A percentile compares a stretch with the other conserved stretches of the same genome.
These are phyloP conservation scores for Meandrina meandrites DNA, from an alignment of 92 coral and sea anemone genomes.

Conservation along the genomic window DNA sequence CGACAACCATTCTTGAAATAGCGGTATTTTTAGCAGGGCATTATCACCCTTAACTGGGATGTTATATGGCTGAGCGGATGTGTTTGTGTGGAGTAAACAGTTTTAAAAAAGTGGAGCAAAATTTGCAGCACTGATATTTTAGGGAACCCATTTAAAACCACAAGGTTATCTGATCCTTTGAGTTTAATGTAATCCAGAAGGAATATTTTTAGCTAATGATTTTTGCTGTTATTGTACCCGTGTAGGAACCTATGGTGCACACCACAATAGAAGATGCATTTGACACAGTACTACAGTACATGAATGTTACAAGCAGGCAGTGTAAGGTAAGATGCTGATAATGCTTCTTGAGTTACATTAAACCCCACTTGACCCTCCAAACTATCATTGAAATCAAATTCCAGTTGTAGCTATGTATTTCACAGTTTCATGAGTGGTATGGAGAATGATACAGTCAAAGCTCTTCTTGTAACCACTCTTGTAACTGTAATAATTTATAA, in stretches of 20 bases:
- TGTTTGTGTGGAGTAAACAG: no score
- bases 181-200: background rate
- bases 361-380: background rate
- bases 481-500: no score
- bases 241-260: conserved; percentile 82
- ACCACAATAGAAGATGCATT: conserved; percentile 96
- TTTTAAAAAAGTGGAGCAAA: no score
- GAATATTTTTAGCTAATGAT: background rate
- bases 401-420: no score
- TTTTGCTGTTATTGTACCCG: background rate
- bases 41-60: no score
- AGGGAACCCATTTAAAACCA: background rate
- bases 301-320: conserved; percentile 91
- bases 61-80: no score
- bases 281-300: conserved; percentile 92
- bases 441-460: no score
- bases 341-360: background rate
- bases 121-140: no score
- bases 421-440: no score
- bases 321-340: conserved; percentile 65
- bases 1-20: no score
- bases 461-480: no score
- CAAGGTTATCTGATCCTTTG: background rate
- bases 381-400: background rate
- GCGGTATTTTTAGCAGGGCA: background rate